Evolutionary conservation across 2,888 invertebrate genomes (phyloP), one percentile per base, ranked within the genome.

Genomic region (Clistopyga incitator): DNA sequence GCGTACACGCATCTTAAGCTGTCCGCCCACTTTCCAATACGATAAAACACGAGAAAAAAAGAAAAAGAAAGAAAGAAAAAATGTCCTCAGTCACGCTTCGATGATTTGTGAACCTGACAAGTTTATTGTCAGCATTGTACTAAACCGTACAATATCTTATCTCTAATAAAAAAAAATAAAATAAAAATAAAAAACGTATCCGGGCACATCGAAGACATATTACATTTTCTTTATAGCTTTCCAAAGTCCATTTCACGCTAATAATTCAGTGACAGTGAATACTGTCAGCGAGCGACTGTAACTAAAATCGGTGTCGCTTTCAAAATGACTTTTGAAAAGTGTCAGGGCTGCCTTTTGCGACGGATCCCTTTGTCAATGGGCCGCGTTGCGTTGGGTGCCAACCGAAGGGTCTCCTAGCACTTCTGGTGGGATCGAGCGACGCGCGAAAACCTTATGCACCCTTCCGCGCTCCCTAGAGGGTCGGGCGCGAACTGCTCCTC

Each of bases 371-470:
- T 76, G 74, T 70, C 74, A 70, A 75, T 82, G 74, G 65, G 34
- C 47, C 54, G 47, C 45, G 47, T 45, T 25, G 38, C 34, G 56
- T 29, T 45, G 54, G 38, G 59, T 56, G 47, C 25, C 45, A n/a
- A 15, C 45, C 11, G 23, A 74, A 29, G 61, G 61, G 61, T 50
- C 34, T 42, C 3, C 18, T n/a, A 3, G 6, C 15, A 10, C 18
- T 34, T 18, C 45, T 64, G 50, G 64, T 23, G 38, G 72, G 78
- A 84, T 76, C 70, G 79, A 78, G 52, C 72, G 76, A 70, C 78
- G 25, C 23, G 64, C 64, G 47, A 68, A 74, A 82, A 52, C 68
- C 82, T 81, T 86, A 88, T 87, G 87, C 86, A 86, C 85, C 87
- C 88, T 79, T 81, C 65, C 79, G 83, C 75, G 20, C 29, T 70